A percentile compares a stretch with the other conserved stretches of the same genome.
Conservation (phyloP, 2,797 vertebrate species). For the Alosa sapidissima region DNA sequence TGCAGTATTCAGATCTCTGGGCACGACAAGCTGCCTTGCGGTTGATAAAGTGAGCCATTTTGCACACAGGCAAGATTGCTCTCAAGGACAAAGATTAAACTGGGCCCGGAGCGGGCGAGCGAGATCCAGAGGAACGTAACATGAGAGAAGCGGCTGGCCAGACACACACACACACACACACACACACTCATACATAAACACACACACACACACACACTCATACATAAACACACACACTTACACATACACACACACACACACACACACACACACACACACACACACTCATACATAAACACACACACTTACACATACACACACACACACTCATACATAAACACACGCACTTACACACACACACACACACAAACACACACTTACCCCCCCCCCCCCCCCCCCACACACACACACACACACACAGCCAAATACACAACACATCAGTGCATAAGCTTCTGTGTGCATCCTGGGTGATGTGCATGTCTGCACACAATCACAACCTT, state of each 20-base stretch:
- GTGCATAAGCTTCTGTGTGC: background rate
- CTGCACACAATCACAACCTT: background rate
- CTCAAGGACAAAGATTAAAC: slow-evolving; percentile 79
- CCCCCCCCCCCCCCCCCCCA: background rate
- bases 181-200: slow-evolving; percentile 10
- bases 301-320: background rate
- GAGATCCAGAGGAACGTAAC: slow-evolving; percentile 44
- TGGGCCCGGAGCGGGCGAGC: slow-evolving; percentile 62
- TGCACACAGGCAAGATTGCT: slow-evolving; percentile 76
- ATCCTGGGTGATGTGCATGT: background rate
- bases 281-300: background rate
- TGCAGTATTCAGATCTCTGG: slow-evolving; percentile 66
- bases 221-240: slow-evolving; percentile 35
- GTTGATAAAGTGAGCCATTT: slow-evolving; percentile 78
- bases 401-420: background rate
- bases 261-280: slow-evolving; percentile 22
- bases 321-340: slow-evolving; percentile 23
- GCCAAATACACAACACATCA: background rate
- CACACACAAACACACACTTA: background rate
- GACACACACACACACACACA: slow-evolving; percentile 28
- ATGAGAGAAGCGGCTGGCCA: slow-evolving; percentile 37
- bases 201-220: slow-evolving; percentile 26
- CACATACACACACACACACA: slow-evolving; percentile 18
- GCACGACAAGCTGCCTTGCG: slow-evolving; percentile 70
- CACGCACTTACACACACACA: background rate